Percentiles rank a stretch among this genome's conserved stretches.
These are phyloP conservation scores for Sebastes miniatus DNA, from an alignment of 2,797 vertebrate species.

Conservation along the genomic window DNA sequence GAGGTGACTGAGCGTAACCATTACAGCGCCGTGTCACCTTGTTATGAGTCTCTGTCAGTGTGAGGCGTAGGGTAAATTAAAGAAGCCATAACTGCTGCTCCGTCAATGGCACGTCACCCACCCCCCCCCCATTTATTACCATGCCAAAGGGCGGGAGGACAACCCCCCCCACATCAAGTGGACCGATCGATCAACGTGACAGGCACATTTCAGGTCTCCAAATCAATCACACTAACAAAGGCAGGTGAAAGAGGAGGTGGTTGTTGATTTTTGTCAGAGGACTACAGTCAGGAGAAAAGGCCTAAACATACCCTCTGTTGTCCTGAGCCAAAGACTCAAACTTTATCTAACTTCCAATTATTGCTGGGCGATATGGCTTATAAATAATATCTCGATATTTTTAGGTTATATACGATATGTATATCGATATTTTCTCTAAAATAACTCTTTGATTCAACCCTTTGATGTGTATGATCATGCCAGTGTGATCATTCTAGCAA, in stretches of 20 bases:
- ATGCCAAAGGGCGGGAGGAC: constrained; percentile 36
- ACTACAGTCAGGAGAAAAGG: constrained; percentile 47
- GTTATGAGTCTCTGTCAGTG: constrained; percentile 77
- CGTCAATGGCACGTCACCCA: constrained; percentile 60
- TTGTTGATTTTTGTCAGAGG: constrained; percentile 15
- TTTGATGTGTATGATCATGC: no score
- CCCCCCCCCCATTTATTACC: constrained; percentile 72
- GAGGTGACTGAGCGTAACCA: constrained; percentile 73
- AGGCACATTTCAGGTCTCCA: constrained; percentile 70
- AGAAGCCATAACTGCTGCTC: constrained; percentile 74
- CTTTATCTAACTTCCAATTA: constrained; percentile 20
- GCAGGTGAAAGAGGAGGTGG: constrained; percentile 45
- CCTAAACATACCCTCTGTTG: not conserved
- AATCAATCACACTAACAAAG: constrained; percentile 75
- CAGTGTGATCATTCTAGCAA: no score
- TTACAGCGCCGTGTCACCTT: constrained; percentile 68
- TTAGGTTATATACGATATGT: no score
- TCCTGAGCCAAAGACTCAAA: constrained; percentile 29
- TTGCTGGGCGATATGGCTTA: fast-evolving
- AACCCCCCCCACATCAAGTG: constrained; percentile 35
- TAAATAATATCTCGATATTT: no score
- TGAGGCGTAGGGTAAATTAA: constrained; percentile 70
- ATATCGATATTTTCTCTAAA: no score
- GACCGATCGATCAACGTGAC: constrained; percentile 76
- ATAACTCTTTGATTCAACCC: no score